Evolutionary conservation across 2,888 invertebrate genomes (phyloP), one percentile per base, ranked within the genome.

Genomic region (Philonicus albiceps): DNA sequence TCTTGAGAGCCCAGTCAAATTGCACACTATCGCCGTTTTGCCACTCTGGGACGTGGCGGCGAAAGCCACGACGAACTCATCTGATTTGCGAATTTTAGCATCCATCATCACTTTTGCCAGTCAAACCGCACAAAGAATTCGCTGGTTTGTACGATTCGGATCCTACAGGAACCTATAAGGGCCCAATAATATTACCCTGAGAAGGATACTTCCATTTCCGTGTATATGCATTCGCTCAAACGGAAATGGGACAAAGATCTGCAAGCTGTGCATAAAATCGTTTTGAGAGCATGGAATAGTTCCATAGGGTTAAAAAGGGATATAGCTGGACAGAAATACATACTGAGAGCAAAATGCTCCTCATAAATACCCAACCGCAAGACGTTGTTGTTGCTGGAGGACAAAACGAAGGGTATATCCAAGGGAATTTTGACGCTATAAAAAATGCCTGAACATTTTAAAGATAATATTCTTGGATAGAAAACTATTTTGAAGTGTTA

Each of bases 61-160:
- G 64, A 49, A 49, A 49, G n/a, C 64, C 19, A 64, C 64, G 22
- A 64, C 64, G 64, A 64, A 64, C 64, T 27, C 81, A 81, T 81
- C n/a, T 81, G 81, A 81, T 81, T 81, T 81, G 37, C 55, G 81
- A 81, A 81, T 81, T 74, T 53, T 64, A 81, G 81, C 64, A 81
- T 55, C 81, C 81, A 81, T 81, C 81, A 81, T 81, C 81, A 81
- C 81, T 81, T 81, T 81, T 81, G 55, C 8, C 64, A 55, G 81
- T 64, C 34, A 55, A 81, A 81, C 81, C 81, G 55, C 81, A 81
- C 34, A 49, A 78, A 78, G 78, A 78, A 78, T 78, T 49, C 16
- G n/a, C 64, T 11, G 22, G 27, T 64, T 64, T 64, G 8, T 27
- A 64, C 64, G 0, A 49, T 49, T 6, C 49, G 49, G 22, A 64